Percentiles rank a stretch among this genome's conserved stretches.
Evolutionary conservation across 2,888 invertebrate species (phyloP).

Genomic region (Hemistola chrysoprasaria): DNA sequence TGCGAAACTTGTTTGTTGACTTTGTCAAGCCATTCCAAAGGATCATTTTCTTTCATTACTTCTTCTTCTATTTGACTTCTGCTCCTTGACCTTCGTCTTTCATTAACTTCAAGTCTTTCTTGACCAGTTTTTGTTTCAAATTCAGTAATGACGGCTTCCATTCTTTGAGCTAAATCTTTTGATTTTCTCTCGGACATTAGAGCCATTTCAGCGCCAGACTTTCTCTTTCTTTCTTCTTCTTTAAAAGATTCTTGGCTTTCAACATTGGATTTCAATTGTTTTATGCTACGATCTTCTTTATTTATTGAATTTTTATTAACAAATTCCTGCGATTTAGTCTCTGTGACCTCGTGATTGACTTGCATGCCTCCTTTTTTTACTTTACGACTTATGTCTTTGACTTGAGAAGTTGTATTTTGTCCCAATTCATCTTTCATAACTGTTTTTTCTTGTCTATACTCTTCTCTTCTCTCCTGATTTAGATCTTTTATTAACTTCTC

Average conservation of each 20-base stretch:
- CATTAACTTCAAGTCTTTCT: conserved; percentile 46
- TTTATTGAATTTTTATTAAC: conserved; percentile 7
- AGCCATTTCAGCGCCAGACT: conserved; percentile 65
- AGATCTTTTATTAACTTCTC: conserved; percentile 30
- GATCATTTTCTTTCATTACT: conserved; percentile 47
- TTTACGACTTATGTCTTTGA: too few species aligned
- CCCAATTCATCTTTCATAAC: too few species aligned
- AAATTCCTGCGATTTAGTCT: too few species aligned
- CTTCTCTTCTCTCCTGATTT: not conserved
- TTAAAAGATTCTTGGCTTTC: conserved; percentile 19
- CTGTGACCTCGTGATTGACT: conserved; percentile 5
- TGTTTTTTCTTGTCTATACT: conserved; percentile 17
- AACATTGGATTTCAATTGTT: not conserved
- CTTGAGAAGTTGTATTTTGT: too few species aligned
- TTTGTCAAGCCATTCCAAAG: conserved; percentile 56
- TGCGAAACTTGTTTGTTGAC: conserved; percentile 35
- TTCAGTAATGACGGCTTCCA: conserved; percentile 68
- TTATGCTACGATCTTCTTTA: not conserved
- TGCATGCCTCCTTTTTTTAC: too few species aligned
- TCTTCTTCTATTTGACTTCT: conserved; percentile 55
- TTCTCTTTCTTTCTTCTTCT: conserved; percentile 26
- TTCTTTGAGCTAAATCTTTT: conserved; percentile 59
- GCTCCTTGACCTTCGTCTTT: conserved; percentile 50
- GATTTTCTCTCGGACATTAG: conserved; percentile 62
- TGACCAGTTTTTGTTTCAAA: conserved; percentile 58